Percentiles rank a stretch among this genome's conserved stretches.
Conservation (phyloP, 2,113 vertebrate species). For the Crotalus viridis region DNA sequence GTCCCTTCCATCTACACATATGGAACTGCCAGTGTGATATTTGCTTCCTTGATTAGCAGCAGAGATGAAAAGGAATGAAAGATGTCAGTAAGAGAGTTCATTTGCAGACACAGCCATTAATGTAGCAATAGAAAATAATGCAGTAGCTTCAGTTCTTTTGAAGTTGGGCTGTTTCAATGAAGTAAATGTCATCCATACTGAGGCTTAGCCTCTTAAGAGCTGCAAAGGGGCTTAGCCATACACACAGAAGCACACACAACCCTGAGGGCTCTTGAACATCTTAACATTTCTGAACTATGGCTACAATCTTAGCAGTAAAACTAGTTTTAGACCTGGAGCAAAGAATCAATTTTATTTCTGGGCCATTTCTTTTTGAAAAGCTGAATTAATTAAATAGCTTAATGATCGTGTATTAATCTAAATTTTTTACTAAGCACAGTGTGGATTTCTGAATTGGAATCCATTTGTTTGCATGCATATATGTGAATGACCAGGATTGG, state of each 20-base stretch:
- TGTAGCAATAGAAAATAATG: slow-evolving; percentile 12
- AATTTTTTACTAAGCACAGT: background rate
- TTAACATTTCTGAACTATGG: accelerated
- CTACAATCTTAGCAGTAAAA: accelerated
- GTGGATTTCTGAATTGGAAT: background rate
- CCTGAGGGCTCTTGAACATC: background rate
- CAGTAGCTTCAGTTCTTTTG: background rate
- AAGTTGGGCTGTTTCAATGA: slow-evolving; percentile 1
- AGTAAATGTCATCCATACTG: slow-evolving; percentile 19
- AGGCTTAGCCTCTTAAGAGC: slow-evolving; percentile 14
- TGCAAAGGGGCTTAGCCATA: background rate
- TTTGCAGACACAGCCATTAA: slow-evolving; percentile 14
- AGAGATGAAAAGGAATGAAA: background rate
- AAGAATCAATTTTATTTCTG: background rate
- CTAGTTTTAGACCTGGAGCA: background rate
- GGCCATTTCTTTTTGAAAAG: background rate
- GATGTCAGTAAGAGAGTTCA: background rate
- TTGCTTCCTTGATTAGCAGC: background rate
- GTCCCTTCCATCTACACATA: background rate
- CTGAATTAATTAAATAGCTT: background rate
- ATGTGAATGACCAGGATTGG: background rate
- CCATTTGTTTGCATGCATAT: background rate
- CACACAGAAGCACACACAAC: background rate
- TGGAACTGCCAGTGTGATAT: background rate
- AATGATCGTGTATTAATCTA: background rate